Percentiles rank a stretch among this genome's conserved stretches.
Evolutionary conservation across 2,797 vertebrate genomes (phyloP).

Genomic region (Melanotaenia pygmaea): DNA sequence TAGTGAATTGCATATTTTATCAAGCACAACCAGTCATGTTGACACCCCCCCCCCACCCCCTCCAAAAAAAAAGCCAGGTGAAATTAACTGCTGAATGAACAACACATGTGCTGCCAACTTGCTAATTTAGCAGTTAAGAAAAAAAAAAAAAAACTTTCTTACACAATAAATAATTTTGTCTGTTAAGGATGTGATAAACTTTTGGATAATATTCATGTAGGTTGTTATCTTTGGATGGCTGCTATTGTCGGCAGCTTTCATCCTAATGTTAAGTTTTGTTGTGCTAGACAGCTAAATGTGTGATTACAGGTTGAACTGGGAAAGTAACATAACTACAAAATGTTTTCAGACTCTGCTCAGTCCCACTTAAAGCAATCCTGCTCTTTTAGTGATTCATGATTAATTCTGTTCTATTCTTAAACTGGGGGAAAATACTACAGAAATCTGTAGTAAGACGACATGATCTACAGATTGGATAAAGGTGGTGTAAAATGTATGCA

Average conservation of each 20-base stretch:
- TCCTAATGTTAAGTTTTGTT: conserved; percentile 1
- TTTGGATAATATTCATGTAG: conserved; percentile 30
- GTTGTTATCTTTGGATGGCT: conserved; percentile 10
- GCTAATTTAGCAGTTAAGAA: conserved; percentile 33
- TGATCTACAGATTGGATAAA: neutral
- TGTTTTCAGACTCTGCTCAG: conserved; percentile 17
- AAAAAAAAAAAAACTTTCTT: neutral
- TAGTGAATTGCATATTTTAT: conserved; percentile 60
- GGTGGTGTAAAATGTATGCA: neutral
- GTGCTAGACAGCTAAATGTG: conserved; percentile 29
- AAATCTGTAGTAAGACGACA: neutral
- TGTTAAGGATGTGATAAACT: conserved; percentile 44
- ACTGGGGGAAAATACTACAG: neutral
- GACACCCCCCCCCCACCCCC: neutral
- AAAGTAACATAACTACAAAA: conserved; percentile 2
- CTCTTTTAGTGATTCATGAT: neutral
- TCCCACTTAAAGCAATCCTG: neutral
- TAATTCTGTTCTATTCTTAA: neutral
- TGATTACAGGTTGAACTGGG: conserved; percentile 41
- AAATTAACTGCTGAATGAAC: conserved; percentile 42
- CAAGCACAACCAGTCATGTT: conserved; percentile 48
- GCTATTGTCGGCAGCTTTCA: conserved; percentile 13
- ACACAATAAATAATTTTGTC: conserved; percentile 37
- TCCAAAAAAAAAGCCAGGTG: neutral
- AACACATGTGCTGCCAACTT: conserved; percentile 50